Conservation (phyloP, 2,888 invertebrate genomes). For the Metacarcinus magister region DNA sequence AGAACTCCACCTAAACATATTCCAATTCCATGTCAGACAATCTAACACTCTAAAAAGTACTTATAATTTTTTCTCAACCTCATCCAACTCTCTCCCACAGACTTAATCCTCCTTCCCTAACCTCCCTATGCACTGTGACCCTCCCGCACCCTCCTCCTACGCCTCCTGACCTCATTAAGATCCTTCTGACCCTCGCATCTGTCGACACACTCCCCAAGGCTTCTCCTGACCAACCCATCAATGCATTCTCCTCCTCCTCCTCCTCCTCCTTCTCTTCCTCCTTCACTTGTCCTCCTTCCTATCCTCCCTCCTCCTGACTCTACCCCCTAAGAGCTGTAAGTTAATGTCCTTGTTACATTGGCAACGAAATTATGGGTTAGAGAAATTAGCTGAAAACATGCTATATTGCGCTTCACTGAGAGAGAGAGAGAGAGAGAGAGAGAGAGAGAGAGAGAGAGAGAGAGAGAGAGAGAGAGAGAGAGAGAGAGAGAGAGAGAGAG, state of each 20-base stretch:
- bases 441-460: constrained; percentile 32
- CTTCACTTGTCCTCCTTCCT: too few species aligned
- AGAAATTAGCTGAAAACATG: neutral
- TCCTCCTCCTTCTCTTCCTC: too few species aligned
- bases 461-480: constrained; percentile 57
- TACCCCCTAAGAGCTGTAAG: neutral
- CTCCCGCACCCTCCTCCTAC: neutral
- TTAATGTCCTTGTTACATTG: neutral
- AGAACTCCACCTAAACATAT: too few species aligned
- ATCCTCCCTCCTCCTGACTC: too few species aligned
- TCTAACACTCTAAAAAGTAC: too few species aligned
- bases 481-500: constrained; percentile 55
- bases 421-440: constrained; percentile 7
- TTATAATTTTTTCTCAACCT: too few species aligned
- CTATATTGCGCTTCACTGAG: neutral
- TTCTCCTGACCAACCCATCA: constrained; percentile 14
- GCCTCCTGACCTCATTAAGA: constrained; percentile 14
- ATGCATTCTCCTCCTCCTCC: neutral
- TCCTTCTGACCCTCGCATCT: neutral
- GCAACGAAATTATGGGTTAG: neutral
- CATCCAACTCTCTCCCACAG: too few species aligned
- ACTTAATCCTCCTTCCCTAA: too few species aligned
- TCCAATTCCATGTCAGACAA: too few species aligned
- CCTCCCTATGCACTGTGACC: neutral
- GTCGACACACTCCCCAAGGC: neutral